Conservation (phyloP, 2,113 vertebrate genomes). For the Aspiorhynchus laticeps region DNA sequence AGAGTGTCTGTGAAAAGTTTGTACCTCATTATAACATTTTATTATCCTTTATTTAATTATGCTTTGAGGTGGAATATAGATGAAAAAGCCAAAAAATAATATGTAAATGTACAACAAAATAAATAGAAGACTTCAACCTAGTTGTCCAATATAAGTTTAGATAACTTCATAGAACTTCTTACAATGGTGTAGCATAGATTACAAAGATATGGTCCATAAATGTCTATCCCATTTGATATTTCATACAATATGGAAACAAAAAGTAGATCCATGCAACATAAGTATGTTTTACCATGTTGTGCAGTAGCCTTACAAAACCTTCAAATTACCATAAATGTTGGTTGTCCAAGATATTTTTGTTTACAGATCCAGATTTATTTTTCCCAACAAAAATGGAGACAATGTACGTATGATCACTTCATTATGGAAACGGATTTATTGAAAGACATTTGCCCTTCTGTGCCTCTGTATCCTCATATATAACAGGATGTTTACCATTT, state of each 20-base stretch:
- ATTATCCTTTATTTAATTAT: neutral
- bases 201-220: conserved; percentile 28
- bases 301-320: conserved; percentile 55
- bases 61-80: neutral
- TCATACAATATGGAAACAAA: neutral
- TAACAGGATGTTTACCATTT: conserved; percentile 55
- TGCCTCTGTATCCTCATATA: conserved; percentile 63
- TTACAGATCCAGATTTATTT: conserved; percentile 42
- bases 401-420: conserved; percentile 34
- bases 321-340: neutral
- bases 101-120: conserved; percentile 24
- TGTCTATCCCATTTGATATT: conserved; percentile 30
- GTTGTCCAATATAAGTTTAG: conserved; percentile 9
- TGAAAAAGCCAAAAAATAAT: conserved; percentile 27
- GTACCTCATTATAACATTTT: neutral
- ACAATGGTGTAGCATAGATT: conserved; percentile 50
- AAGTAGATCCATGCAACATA: conserved; percentile 3
- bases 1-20: neutral
- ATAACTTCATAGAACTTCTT: conserved; percentile 47
- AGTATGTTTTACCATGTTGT: conserved; percentile 46
- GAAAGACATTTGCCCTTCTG: conserved; percentile 63
- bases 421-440: conserved; percentile 42
- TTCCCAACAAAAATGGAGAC: neutral
- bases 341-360: conserved; percentile 42
- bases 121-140: conserved; percentile 35